A percentile compares a stretch with the other conserved stretches of the same genome.
These are phyloP conservation scores for Morbakka virulenta DNA, from an alignment of 30 jellyfish, hydroid and myxozoan species.

Conservation along the genomic window DNA sequence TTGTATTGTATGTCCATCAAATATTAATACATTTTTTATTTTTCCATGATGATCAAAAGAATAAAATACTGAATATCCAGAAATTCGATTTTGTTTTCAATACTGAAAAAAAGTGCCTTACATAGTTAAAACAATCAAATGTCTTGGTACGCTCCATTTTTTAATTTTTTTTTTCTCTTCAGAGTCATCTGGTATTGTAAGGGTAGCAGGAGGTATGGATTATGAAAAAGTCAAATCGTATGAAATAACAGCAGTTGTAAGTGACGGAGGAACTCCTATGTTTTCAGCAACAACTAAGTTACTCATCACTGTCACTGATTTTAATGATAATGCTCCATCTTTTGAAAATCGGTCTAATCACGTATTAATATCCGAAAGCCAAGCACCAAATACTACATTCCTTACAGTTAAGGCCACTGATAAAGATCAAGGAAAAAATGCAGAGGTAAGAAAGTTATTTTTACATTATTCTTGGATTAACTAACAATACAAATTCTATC, in stretches of 20 bases:
- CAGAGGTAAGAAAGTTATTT: conserved; percentile 15
- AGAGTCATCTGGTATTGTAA: conserved; percentile 60
- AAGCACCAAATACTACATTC: conserved; percentile 35
- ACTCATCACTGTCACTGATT: conserved; percentile 58
- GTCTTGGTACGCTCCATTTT: no score
- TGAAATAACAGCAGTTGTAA: conserved; percentile 12
- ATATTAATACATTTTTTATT: no score
- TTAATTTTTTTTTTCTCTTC: background rate
- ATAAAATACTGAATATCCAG: no score
- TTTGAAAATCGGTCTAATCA: conserved; percentile 37
- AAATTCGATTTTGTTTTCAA: no score
- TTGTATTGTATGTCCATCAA: no score
- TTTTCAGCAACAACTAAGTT: conserved; percentile 47
- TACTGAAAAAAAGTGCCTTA: no score
- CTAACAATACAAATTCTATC: no score
- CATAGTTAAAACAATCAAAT: no score
- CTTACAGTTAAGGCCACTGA: conserved; percentile 58
- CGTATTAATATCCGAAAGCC: conserved; percentile 52
- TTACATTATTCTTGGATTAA: no score
- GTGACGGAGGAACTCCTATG: conserved; percentile 61
- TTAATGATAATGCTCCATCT: conserved; percentile 84
- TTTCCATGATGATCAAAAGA: no score
- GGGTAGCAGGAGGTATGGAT: conserved; percentile 58
- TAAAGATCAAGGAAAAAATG: conserved; percentile 34
- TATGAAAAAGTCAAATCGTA: conserved; percentile 25